These are phyloP conservation scores for Zophobas atratus DNA, from an alignment of 1,140 invertebrate genomes.

Conservation along the genomic window DNA sequence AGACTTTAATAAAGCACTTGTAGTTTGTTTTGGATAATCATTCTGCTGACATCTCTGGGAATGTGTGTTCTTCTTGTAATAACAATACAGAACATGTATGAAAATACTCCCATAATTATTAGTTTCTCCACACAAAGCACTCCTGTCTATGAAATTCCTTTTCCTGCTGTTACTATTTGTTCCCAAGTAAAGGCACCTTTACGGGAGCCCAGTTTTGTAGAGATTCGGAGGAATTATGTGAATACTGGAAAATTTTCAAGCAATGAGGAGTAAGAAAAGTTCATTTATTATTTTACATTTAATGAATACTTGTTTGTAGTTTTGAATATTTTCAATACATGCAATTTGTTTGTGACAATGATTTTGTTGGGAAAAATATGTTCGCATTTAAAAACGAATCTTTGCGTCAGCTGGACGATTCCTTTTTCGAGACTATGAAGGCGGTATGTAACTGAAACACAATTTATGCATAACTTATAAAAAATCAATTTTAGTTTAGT, in stretches of 20 bases:
- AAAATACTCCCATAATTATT: background rate
- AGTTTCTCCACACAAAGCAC: background rate
- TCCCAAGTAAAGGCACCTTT: background rate
- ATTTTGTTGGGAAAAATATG: background rate
- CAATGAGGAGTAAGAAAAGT: background rate
- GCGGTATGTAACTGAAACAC: background rate
- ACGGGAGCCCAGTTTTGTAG: background rate
- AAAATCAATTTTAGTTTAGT: background rate
- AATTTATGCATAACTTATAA: too few species aligned
- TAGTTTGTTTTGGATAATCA: background rate
- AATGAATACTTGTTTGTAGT: background rate
- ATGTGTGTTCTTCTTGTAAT: constrained; percentile 6
- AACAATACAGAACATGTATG: background rate
- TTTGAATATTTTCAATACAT: background rate
- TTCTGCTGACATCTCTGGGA: background rate
- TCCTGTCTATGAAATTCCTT: constrained; percentile 5
- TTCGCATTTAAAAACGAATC: background rate
- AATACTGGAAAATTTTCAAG: background rate
- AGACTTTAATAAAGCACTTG: background rate
- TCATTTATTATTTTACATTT: background rate
- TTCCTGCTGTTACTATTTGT: constrained; percentile 17
- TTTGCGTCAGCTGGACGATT: background rate
- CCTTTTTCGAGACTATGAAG: background rate
- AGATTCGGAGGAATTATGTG: background rate
- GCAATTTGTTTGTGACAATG: background rate